Conservation (phyloP, 37 sponge, comb jelly and placozoan species). For the Aphrocallistes beatrix region DNA sequence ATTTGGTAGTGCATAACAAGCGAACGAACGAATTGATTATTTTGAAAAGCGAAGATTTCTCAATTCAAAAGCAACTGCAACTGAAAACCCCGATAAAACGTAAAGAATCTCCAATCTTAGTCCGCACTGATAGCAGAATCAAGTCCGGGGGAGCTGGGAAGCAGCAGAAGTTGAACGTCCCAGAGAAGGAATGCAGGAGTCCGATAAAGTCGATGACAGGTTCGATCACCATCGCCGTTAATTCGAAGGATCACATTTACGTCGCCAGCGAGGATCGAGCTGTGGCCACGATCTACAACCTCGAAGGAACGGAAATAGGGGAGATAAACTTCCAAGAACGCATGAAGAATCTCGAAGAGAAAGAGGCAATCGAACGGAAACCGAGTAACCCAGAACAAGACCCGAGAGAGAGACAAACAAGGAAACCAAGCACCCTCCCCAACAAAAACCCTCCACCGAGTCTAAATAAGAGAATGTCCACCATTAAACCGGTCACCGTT, state of each 20-base stretch:
- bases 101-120: background rate
- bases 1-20: background rate
- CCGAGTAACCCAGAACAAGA: background rate
- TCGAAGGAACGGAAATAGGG: background rate
- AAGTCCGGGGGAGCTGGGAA: background rate
- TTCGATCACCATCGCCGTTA: background rate
- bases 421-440: background rate
- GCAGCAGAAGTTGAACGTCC: background rate
- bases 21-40: background rate
- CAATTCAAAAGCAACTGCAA: background rate
- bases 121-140: background rate
- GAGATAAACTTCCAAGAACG: slow-evolving; percentile 4
- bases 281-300: background rate
- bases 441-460: background rate
- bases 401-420: background rate
- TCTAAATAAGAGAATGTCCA: background rate
- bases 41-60: background rate
- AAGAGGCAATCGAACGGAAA: background rate
- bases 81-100: background rate
- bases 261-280: background rate
- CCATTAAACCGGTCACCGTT: background rate
- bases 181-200: background rate
- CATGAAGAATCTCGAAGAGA: background rate
- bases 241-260: background rate
- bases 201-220: background rate